These are phyloP conservation scores for Heteromyza rotundicornis DNA, from an alignment of 2,888 invertebrate genomes.

Conservation along the genomic window DNA sequence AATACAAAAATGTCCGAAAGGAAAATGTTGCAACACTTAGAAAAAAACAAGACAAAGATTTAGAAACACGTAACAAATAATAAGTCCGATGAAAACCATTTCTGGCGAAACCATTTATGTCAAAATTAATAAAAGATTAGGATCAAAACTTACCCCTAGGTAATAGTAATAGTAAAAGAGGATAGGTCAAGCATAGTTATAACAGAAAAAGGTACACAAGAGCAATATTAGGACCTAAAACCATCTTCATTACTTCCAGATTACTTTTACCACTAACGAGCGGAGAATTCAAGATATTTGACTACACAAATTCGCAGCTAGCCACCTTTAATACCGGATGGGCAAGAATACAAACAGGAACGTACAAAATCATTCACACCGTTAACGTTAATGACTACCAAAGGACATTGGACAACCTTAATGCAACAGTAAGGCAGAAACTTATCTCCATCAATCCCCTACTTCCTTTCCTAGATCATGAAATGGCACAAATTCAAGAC, in stretches of 20 bases:
- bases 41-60: constrained; percentile 10
- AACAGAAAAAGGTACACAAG: constrained; percentile 5
- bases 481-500: neutral
- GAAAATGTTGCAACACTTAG: constrained; percentile 1
- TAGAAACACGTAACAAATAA: constrained; percentile 19
- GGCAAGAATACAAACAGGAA: constrained; percentile 4
- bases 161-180: too few species aligned
- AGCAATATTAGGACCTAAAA: constrained; percentile 7
- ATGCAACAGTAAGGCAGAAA: constrained; percentile 1
- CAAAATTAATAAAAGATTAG: constrained; percentile 30
- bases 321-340: constrained; percentile 1
- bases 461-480: neutral
- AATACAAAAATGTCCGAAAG: constrained; percentile 7
- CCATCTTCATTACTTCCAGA: constrained; percentile 2
- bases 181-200: too few species aligned
- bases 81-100: constrained; percentile 27
- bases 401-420: constrained; percentile 7
- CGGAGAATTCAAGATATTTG: constrained; percentile 12
- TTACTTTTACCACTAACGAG: constrained; percentile 7
- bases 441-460: constrained; percentile 2
- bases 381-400: constrained; percentile 7
- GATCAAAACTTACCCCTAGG: constrained; percentile 29
- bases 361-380: constrained; percentile 3
- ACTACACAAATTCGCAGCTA: constrained; percentile 5
- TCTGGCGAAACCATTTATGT: constrained; percentile 30